Base-by-base conservation (phyloP, 2,888 invertebrate species). In the Thecophora atra region DNA sequence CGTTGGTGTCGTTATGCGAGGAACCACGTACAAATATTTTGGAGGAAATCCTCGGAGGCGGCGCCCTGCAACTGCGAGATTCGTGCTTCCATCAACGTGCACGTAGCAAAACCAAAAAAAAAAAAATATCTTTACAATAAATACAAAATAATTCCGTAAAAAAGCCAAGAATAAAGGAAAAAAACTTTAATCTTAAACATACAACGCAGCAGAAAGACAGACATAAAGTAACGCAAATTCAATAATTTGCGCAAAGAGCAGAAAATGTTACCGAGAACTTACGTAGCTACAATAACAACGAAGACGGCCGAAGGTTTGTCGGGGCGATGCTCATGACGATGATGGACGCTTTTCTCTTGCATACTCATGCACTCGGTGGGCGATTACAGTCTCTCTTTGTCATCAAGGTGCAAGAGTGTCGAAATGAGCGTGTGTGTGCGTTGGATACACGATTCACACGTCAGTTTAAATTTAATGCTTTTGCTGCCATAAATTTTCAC, bases 181-280 rank as follows among this genome's bases (percentile, higher is more conserved):
- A 47, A 19, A 47, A 24, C 30, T 7, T 24, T 24, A n/a, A 15
- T 8, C 21, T 6, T 17, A 51, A 64, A 3, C n/a, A 47, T 17
- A 6, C 13, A 47, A 44, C 37, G 26, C 44, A 52, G 54, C 24
- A 42, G n/a, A n/a, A n/a, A n/a, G n/a, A n/a, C n/a, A n/a, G n/a
- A n/a, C n/a, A n/a, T n/a, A n/a, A n/a, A n/a, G n/a, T 63, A 63
- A 70, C 70, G 58, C 62, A 70, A 70, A 62, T 70, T 70, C 70
- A 63, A 63, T 63, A 70, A 62, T 70, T 63, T 30, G 63, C 62
- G 26, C 30, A 70, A 75, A 72, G 78, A 77, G 19, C 79, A 73
- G 58, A 78, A 79, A 26, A 77, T 71, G 30, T 76, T 75, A 73
- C 76, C 56, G 26, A 76, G 54, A 71, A 72, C n/a, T 51, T n/a